Evolutionary conservation across 2,797 vertebrate genomes (phyloP), one percentile per base, ranked within the genome.

Genomic region (Lindbergichthys nudifrons): DNA sequence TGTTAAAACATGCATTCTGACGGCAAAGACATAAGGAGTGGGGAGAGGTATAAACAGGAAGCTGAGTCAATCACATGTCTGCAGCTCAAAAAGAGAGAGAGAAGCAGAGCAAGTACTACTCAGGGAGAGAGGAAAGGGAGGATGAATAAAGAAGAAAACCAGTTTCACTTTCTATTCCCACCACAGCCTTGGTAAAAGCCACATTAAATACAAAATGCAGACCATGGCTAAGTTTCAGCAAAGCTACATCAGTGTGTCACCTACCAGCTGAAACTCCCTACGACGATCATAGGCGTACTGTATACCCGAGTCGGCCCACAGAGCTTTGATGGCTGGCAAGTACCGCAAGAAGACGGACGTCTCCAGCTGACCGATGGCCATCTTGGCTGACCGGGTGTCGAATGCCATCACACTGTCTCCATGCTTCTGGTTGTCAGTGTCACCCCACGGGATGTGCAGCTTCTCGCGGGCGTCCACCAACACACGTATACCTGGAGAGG

Each of bases 221-320:
- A 57, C 30, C 60, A 36, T 30, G 5, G 4, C 41, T 43, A 66
- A 64, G 18, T 70, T 36, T 43, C 60, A 14, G 14, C 30, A 0
- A 8, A 14, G 15, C 51, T 45, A 12, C 14, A 26, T 61, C 32
- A 15, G 5, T 43, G 52, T 19, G n/a, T 56, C 45, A 89, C 93
- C 95, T 92, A 99, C 98, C 97, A 99, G 92, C 73, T 99, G 98
- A 89, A 99, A 99, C 87, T 99, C 98, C 75, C 97, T 89, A 79
- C 98, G 96, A n/a, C 98, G 92, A 84, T 99, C 97, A 0, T 97
- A 99, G 0, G 98, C 97, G 6, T 97, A 92, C 93, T 98, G 97
- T 85, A 99, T 97, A 0, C 97, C 96, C 0, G 93, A 95, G 83
- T 99, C 98, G 0, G 88, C 90, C 98, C 98, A 99, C 14, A 99